phyloP scores from a whole-genome alignment of 2,888 invertebrate species.

The Clostera curtula region DNA sequence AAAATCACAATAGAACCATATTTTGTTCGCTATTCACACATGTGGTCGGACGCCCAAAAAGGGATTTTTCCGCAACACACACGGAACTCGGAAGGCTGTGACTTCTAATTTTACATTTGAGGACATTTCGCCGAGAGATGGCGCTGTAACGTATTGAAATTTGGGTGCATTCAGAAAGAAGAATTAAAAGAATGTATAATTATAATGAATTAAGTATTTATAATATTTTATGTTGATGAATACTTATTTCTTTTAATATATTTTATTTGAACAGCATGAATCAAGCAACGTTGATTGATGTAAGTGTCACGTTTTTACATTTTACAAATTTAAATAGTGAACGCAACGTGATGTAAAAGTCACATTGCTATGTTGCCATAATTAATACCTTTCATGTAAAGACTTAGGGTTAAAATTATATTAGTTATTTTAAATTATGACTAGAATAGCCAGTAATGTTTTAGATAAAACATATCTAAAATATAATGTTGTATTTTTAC shows the following conservation, averaged over 20 bases:
- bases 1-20: slow-evolving; percentile 67
- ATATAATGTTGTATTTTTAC: no score
- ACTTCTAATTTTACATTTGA: slow-evolving; percentile 69
- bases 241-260: slow-evolving; percentile 1
- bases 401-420: no score
- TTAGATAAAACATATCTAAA: no score
- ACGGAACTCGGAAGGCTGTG: slow-evolving; percentile 73
- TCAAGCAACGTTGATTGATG: rapidly evolving
- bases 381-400: no score
- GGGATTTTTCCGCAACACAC: slow-evolving; percentile 78
- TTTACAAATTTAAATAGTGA: no score
- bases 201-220: not conserved
- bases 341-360: no score
- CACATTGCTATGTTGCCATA: no score
- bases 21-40: slow-evolving; percentile 75
- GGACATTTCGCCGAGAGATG: slow-evolving; percentile 58
- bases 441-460: no score
- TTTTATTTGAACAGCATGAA: not conserved
- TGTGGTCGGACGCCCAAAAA: slow-evolving; percentile 81
- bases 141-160: slow-evolving; percentile 41
- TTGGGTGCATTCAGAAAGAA: slow-evolving; percentile 37
- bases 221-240: no score
- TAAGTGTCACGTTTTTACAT: not conserved
- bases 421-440: no score
- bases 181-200: slow-evolving; percentile 2